These are phyloP conservation scores for Neogobius melanostomus DNA, from an alignment of 2,113 vertebrate genomes.

Conservation along the genomic window DNA sequence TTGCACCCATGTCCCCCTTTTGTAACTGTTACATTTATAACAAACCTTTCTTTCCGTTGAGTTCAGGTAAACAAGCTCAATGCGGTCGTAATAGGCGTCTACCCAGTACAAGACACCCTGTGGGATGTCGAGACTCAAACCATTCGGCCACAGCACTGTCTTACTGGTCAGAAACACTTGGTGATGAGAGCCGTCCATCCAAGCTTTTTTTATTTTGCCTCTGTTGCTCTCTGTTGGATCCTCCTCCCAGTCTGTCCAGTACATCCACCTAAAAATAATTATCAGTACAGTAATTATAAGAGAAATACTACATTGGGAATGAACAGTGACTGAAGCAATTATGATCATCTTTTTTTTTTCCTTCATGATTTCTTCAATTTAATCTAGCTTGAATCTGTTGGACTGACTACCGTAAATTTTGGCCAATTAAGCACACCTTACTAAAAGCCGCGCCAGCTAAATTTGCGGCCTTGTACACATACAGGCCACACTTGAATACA, in stretches of 20 bases:
- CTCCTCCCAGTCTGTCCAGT: slow-evolving; percentile 99
- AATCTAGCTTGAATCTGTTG: background rate
- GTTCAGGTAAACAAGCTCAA: slow-evolving; percentile 92
- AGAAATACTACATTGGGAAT: background rate
- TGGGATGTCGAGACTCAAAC: slow-evolving; percentile 92
- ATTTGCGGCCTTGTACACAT: no score
- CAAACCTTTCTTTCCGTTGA: slow-evolving; percentile 87
- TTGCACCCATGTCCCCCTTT: background rate
- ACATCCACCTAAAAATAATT: slow-evolving; percentile 87
- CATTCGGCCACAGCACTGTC: slow-evolving; percentile 95
- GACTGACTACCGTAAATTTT: no score
- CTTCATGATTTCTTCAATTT: no score
- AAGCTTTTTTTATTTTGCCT: slow-evolving; percentile 93
- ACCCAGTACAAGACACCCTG: slow-evolving; percentile 94
- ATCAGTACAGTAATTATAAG: background rate
- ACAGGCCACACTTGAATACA: no score
- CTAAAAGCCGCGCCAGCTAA: no score
- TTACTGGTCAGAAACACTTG: slow-evolving; percentile 93
- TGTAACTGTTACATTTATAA: background rate
- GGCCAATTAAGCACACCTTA: no score
- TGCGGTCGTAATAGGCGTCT: slow-evolving; percentile 96
- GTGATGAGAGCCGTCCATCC: slow-evolving; percentile 95
- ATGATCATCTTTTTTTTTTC: background rate
- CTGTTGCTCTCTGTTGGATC: slow-evolving; percentile 95
- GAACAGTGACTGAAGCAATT: background rate